Evolutionary conservation across 1,140 invertebrate genomes (phyloP), one percentile per base, ranked within the genome.

Genomic region (Bombus terrestris): DNA sequence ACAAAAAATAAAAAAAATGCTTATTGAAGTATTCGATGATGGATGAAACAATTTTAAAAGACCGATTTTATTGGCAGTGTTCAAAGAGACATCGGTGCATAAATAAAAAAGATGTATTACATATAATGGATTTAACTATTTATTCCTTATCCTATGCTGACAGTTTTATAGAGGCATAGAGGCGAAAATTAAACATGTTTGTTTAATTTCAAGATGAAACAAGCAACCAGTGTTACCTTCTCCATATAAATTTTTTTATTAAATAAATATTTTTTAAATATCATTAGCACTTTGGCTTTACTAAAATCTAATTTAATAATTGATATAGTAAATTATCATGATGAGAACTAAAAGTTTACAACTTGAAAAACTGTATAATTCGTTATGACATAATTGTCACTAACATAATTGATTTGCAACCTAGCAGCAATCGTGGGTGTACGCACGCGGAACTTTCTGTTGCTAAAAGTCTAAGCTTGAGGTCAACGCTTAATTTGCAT

Each of bases 131-230:
- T 83, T 88, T 83, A 87, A 88, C 86, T 75, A 47, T 47, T 47
- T 47, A 47, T 80, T 81, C 64, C 28, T 35, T 37, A 75, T 68
- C 47, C 66, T 59, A 68, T 35, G 66, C 66, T 47, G 35, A 59
- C 18, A 47, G 35, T n/a, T 1, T 28, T 82, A 74, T 62, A 78
- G 22, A 64, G 35, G 28, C 32, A 59, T 83, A 86, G 59, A 76
- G 73, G 53, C 69, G 64, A 85, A 88, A 89, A 91, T 85, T 89
- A 88, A 90, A 90, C 79, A 90, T 86, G 73, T 87, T 91, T 91
- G 77, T 89, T 89, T 83, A 88, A 91, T 91, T 91, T 87, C n/a
- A 32, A 87, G 80, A 90, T 89, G 82, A 89, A 82, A 91, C 69
- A 76, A 85, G 53, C 53, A 59, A 47, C 37, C 79, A 68, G 53